These are phyloP conservation scores for Psittacus erithacus DNA, from an alignment of 2,113 vertebrate species.

Conservation along the genomic window DNA sequence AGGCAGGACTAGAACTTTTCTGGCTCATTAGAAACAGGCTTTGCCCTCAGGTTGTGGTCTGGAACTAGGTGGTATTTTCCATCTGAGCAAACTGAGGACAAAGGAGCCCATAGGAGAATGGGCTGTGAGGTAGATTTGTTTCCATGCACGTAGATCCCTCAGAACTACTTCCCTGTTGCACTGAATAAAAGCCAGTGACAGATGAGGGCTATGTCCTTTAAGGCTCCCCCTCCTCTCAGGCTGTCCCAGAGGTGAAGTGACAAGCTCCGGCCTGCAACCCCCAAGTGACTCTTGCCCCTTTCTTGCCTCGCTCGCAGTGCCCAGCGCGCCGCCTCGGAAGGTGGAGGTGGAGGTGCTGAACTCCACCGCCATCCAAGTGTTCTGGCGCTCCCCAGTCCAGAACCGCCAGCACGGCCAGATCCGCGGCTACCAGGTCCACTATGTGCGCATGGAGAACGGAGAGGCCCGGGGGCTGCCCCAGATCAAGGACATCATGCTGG, in stretches of 20 bases:
- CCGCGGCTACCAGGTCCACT: slow-evolving; percentile 98
- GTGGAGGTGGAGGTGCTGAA: slow-evolving; percentile 96
- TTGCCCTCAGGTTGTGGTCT: background rate
- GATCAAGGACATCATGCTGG: slow-evolving; percentile 97
- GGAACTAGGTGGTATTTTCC: background rate
- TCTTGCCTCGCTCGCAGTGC: slow-evolving; percentile 78
- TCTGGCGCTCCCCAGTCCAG: slow-evolving; percentile 91
- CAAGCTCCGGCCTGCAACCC: fast-evolving
- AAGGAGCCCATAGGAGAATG: background rate
- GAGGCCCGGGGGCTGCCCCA: slow-evolving; percentile 92
- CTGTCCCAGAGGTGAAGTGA: background rate
- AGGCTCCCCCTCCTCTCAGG: background rate
- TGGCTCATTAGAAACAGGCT: background rate
- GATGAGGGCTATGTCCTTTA: fast-evolving
- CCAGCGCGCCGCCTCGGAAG: slow-evolving; percentile 91
- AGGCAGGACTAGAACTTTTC: background rate
- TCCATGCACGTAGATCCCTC: background rate
- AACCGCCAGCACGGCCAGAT: slow-evolving; percentile 96
- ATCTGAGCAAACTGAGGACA: background rate
- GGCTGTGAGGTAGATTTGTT: background rate
- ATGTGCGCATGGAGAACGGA: slow-evolving; percentile 92
- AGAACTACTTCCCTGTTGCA: background rate
- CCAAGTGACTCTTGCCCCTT: background rate
- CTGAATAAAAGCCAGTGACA: background rate
- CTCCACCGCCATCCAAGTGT: slow-evolving; percentile 92